Base-by-base conservation (phyloP, 2,797 vertebrate species). In the Oreortyx pictus region DNA sequence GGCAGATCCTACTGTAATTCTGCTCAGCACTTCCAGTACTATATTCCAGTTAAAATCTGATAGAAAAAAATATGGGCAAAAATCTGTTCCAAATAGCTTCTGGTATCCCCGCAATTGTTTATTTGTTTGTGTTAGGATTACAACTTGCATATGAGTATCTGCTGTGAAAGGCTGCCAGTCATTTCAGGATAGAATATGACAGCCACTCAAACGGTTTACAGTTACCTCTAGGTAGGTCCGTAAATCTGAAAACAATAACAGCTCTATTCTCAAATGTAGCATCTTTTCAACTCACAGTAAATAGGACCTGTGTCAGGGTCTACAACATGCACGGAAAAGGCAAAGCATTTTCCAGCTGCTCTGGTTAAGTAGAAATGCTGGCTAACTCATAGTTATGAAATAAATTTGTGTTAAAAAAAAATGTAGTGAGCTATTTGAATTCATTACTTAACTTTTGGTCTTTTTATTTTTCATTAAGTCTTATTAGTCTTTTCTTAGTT, bases 241-340 rank as follows among this genome's bases (percentile, higher is more conserved):
- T 84, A 94, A 86, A 89, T 86, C 73, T 79, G 64, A 88, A 94
- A 88, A 91, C 73, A 88, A 19, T 70, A 92, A 47, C 72, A 89
- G 46, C 64, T 96, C n/a, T 83, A 39, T 76, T 90, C 70, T 95
- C 78, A 86, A 71, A 62, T 72, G 49, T 33, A 90, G 37, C 37
- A 82, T 94, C 57, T 91, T 87, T 84, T 78, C 82, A 84, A 33
- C 9, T 82, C 27, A 68, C 14, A 54, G 22, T 75, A 87, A 73
- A 56, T 35, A n/a, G 37, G 73, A 65, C n/a, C 19, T 81, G 59
- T 0, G 12, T 60, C 31, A 46, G n/a, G 56, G 73, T 89, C 85
- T 86, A 49, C 19, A 61, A 39, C 0, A 3, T 62, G n/a, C 22
- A 37, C 14, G 62, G 77, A 73, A 82, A 88, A 11, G 12, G 19